Base-by-base conservation (phyloP, 2,113 vertebrate genomes). In the Mionectes macconnelli region DNA sequence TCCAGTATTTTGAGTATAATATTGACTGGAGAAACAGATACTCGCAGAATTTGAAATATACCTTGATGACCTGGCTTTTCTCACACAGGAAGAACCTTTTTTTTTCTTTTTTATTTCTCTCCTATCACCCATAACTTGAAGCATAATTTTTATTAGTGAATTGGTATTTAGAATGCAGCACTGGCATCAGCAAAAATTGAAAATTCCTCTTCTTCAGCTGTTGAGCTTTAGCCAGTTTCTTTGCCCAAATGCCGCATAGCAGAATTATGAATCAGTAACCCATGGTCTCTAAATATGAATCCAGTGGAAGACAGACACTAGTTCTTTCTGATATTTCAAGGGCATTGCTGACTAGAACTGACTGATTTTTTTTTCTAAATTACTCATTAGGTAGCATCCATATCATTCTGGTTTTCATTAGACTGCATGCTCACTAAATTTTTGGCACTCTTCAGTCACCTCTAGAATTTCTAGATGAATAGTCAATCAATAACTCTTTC, bases 61-160 rank as follows among this genome's bases (percentile, higher is more conserved):
- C 8, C 33, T 81, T 85, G 59, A 91, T 90, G 84, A 90, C n/a
- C 23, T 80, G 47, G 53, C 8, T 50, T 80, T 96, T 83, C 25
- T 91, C 8, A 64, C 8, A 25, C 27, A 52, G 19, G 13, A 87
- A 90, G 19, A 88, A 87, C 17, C 2, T 1, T 80, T 33, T 50
- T 73, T 18, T 25, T 3, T 3, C 13, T 8, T 62, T 27, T 97
- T 96, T 93, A 90, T 96, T 89, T 96, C 37, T 85, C 89, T 89
- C 87, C 12, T 88, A 77, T 74, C 67, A 85, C 70, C 81, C 70
- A 85, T 93, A 85, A 88, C 33, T 67, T 92, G 59, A 94, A 70
- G 25, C 33, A 53, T 67, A 90, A 91, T 94, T 39, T 93, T 94
- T 95, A 85, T 85, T 77, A 90, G n/a, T 67, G 78, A 90, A 60